phyloP scores from a whole-genome alignment of 2,113 vertebrate species.

The Vombatus ursinus region DNA sequence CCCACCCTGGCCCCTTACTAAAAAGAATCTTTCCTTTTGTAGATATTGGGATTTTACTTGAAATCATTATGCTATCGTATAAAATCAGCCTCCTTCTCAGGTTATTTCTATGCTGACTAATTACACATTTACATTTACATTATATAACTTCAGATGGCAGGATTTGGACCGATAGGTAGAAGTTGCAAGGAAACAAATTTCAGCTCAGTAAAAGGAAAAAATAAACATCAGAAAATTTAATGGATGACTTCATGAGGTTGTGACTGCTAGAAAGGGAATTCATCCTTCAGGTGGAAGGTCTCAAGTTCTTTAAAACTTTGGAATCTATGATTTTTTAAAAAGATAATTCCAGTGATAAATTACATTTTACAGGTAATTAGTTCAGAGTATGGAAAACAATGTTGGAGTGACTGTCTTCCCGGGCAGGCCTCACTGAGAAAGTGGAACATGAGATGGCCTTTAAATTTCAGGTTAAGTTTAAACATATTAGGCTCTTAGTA shows the following conservation, averaged over 20 bases:
- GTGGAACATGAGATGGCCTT: background rate
- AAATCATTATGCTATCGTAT: background rate
- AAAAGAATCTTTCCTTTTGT: slow-evolving; percentile 15
- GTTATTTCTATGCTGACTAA: background rate
- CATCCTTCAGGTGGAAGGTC: background rate
- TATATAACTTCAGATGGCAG: background rate
- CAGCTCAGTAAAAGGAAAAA: background rate
- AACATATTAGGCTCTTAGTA: background rate
- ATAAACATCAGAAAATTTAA: background rate
- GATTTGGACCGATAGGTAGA: background rate
- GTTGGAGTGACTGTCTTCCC: background rate
- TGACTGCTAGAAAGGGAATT: background rate
- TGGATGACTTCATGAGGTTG: background rate
- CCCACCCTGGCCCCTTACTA: accelerated
- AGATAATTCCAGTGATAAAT: background rate
- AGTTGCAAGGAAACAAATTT: background rate
- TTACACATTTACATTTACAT: background rate
- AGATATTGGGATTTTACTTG: slow-evolving; percentile 32
- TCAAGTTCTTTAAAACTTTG: background rate
- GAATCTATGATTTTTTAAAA: background rate
- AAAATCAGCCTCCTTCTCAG: background rate
- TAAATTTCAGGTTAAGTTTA: background rate
- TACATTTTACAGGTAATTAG: background rate
- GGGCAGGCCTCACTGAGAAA: background rate
- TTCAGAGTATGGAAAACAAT: background rate